A percentile compares a stretch with the other conserved stretches of the same genome.
Conservation (phyloP, 2,888 invertebrate genomes). For the Ceratothoa steindachneri region DNA sequence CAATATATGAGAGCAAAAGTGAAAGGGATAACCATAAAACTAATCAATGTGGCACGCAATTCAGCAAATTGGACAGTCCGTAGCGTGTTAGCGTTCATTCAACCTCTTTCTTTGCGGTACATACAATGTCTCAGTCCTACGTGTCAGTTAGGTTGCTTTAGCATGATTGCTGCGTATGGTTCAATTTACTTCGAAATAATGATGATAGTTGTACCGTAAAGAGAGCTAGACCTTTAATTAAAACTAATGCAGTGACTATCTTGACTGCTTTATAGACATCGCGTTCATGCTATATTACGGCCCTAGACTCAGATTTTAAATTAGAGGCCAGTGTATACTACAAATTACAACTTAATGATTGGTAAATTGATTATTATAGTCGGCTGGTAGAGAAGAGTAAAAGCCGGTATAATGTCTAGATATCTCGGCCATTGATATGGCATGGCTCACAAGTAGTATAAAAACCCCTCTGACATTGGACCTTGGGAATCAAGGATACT, state of each 20-base stretch:
- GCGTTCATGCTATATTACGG: too few relatives aligned
- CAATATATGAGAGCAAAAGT: not conserved
- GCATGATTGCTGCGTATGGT: not conserved
- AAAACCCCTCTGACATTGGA: too few relatives aligned
- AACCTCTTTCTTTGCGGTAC: not conserved
- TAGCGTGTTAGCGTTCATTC: not conserved
- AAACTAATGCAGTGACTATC: not conserved
- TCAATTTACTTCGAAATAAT: not conserved
- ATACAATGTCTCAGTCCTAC: too few relatives aligned
- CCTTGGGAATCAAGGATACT: too few relatives aligned
- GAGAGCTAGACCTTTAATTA: not conserved
- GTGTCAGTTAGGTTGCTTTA: too few relatives aligned
- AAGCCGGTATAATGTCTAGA: too few relatives aligned
- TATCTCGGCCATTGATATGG: too few relatives aligned
- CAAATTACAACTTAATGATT: not conserved
- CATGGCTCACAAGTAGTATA: too few relatives aligned
- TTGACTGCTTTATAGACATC: not conserved
- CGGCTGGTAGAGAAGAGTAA: too few relatives aligned
- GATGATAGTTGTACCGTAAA: not conserved
- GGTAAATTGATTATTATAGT: not conserved
- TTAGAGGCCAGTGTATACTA: too few relatives aligned
- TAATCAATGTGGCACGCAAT: not conserved
- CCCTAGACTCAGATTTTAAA: too few relatives aligned
- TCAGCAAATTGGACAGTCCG: not conserved
- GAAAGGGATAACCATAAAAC: not conserved